These are phyloP conservation scores for Gari tellinella DNA, from an alignment of 2,888 invertebrate genomes.

Conservation along the genomic window DNA sequence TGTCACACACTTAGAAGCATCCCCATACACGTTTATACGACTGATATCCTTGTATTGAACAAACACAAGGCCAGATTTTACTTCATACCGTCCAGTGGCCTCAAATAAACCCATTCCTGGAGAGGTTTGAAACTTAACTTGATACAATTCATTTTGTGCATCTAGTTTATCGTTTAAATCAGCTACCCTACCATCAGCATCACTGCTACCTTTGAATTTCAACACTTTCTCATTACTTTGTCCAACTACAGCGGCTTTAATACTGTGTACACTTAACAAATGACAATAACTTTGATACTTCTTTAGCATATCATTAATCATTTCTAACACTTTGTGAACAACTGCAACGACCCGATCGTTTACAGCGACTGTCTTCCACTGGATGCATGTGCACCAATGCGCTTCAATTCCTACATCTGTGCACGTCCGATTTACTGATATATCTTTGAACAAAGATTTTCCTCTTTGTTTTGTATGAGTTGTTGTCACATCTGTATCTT, in stretches of 20 bases:
- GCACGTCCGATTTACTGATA: conserved; percentile 91
- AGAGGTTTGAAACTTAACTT: conserved; percentile 90
- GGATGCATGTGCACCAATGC: conserved; percentile 97
- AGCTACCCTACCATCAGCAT: conserved; percentile 92
- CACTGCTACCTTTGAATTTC: conserved; percentile 90
- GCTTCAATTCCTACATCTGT: conserved; percentile 95
- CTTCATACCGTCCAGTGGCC: conserved; percentile 89
- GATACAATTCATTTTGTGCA: conserved; percentile 89
- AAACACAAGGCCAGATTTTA: conserved; percentile 86
- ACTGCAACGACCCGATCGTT: conserved; percentile 86
- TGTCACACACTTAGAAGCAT: conserved; percentile 92
- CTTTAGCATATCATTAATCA: conserved; percentile 88
- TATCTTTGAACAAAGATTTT: conserved; percentile 79
- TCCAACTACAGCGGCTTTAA: conserved; percentile 90
- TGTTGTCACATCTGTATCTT: neutral
- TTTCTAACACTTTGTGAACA: conserved; percentile 84
- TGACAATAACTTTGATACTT: conserved; percentile 82
- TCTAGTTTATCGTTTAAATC: conserved; percentile 89
- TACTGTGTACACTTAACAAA: conserved; percentile 85
- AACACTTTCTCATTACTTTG: conserved; percentile 89
- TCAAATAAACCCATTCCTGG: conserved; percentile 94
- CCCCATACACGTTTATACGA: conserved; percentile 93
- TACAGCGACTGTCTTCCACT: conserved; percentile 89
- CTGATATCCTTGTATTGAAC: conserved; percentile 90
- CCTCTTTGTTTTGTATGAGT: conserved; percentile 68